Conservation (phyloP, 1,140 invertebrate species). For the Cydia pomonella region DNA sequence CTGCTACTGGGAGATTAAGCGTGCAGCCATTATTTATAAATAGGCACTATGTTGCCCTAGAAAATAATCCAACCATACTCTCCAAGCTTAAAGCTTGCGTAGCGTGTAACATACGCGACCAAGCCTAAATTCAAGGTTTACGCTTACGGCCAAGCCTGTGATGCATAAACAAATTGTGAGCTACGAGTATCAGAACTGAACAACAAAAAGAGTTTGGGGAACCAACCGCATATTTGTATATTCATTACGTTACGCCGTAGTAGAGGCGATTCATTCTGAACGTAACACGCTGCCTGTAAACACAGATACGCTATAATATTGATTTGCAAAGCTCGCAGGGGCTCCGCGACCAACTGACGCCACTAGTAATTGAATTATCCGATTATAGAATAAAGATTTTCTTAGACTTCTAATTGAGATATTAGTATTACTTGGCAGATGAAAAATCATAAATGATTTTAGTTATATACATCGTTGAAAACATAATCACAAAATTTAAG, state of each 20-base stretch:
- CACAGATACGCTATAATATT: slow-evolving; percentile 47
- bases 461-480: neutral
- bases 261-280: slow-evolving; percentile 12
- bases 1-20: slow-evolving; percentile 60
- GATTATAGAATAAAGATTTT: slow-evolving; percentile 14
- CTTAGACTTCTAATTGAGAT: neutral
- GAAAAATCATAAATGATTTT: neutral
- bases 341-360: slow-evolving; percentile 37
- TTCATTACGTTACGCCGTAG: neutral
- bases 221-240: neutral
- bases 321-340: slow-evolving; percentile 47
- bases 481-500: neutral
- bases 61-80: slow-evolving; percentile 70
- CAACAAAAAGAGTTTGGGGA: neutral
- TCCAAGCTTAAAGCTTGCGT: slow-evolving; percentile 65
- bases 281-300: slow-evolving; percentile 35
- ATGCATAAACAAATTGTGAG: slow-evolving; percentile 1
- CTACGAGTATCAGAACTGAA: neutral
- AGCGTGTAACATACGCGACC: slow-evolving; percentile 63
- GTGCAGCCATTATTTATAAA: slow-evolving; percentile 72
- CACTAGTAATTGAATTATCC: slow-evolving; percentile 34
- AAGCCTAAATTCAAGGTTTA: slow-evolving; percentile 52
- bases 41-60: slow-evolving; percentile 72
- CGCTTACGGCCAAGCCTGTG: slow-evolving; percentile 1
- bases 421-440: neutral